Conservation (phyloP, 2,797 vertebrate genomes). For the Champsocephalus esox region DNA sequence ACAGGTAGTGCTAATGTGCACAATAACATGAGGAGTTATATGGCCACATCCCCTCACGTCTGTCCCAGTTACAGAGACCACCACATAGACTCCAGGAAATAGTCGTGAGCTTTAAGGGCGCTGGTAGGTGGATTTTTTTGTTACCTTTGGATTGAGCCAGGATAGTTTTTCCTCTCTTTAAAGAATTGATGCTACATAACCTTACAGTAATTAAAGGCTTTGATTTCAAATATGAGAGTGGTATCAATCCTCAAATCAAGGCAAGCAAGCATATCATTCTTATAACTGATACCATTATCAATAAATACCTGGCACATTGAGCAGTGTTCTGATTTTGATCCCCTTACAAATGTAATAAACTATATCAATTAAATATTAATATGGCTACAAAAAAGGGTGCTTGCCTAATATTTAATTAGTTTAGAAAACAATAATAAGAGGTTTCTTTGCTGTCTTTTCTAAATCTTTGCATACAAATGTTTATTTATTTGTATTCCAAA, state of each 20-base stretch:
- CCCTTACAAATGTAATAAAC: no score
- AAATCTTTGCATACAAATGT: neutral
- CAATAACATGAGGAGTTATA: no score
- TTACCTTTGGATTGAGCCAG: no score
- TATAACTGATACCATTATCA: no score
- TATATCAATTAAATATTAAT: neutral
- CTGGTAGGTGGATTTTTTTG: neutral
- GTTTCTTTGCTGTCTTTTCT: neutral
- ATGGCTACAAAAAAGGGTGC: neutral
- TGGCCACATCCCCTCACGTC: neutral
- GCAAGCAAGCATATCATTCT: no score
- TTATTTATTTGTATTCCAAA: neutral
- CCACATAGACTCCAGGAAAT: neutral
- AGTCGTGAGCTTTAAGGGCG: neutral
- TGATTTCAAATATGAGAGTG: neutral
- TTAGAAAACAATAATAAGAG: neutral
- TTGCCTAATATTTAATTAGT: neutral
- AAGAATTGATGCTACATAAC: neutral
- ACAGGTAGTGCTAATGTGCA: no score
- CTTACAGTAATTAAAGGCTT: neutral
- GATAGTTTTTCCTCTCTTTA: no score
- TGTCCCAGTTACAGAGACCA: neutral
- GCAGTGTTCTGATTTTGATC: no score
- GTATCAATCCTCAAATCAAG: neutral
- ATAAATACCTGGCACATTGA: no score